Percentiles rank a stretch among this genome's conserved stretches.
Conservation (phyloP, 2,113 vertebrate genomes). For the Mobula birostris region DNA sequence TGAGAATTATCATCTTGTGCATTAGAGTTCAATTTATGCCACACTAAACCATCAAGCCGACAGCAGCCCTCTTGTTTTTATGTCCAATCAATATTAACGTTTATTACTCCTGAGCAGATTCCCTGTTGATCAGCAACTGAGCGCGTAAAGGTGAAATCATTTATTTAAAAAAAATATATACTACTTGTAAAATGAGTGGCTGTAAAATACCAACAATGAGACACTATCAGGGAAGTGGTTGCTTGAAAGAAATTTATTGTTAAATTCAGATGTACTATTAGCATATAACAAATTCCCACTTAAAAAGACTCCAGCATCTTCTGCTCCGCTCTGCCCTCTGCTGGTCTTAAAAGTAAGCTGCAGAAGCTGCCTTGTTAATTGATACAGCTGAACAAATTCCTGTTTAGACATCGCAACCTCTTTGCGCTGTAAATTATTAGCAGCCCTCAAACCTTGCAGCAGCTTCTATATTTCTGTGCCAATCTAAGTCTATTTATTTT, state of each 20-base stretch:
- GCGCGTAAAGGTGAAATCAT: not conserved
- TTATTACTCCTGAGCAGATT: not conserved
- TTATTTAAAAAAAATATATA: not conserved
- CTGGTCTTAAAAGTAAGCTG: not conserved
- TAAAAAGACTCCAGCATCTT: not conserved
- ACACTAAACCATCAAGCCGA: not conserved
- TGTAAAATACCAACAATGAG: not conserved
- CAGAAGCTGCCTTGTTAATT: conserved; percentile 1
- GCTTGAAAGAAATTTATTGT: conserved; percentile 9
- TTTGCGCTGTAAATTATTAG: not conserved
- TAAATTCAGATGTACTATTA: not conserved
- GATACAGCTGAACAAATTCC: not conserved
- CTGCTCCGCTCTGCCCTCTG: conserved; percentile 30
- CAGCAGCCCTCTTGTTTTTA: not conserved
- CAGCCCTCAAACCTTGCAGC: not conserved
- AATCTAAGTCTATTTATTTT: not conserved
- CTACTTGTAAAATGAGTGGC: not conserved
- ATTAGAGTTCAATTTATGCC: not conserved
- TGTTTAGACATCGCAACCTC: not conserved
- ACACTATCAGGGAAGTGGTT: not conserved
- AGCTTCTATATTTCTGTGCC: not conserved
- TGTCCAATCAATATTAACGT: not conserved
- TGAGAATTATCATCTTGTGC: not conserved
- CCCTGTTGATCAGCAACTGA: not conserved
- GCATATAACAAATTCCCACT: not conserved